phyloP scores from a whole-genome alignment of 2,888 invertebrate species.

The Pyrgus malvae region DNA sequence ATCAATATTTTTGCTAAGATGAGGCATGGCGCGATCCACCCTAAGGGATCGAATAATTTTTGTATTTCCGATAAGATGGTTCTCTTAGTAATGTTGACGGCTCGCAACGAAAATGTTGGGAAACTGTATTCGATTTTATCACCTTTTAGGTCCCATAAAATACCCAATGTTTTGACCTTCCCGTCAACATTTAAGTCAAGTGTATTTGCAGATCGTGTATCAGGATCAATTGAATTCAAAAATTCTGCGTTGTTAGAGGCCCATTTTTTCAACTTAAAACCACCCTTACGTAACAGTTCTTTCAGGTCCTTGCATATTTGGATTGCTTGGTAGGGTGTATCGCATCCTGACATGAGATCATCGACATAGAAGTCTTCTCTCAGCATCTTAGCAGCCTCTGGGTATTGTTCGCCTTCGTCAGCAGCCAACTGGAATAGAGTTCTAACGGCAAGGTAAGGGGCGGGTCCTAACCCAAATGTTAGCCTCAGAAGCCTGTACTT shows the following conservation, averaged over 20 bases:
- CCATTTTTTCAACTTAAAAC: slow-evolving; percentile 6
- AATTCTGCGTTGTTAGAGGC: slow-evolving; percentile 3
- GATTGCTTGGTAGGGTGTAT: not conserved
- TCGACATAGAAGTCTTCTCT: slow-evolving; percentile 27
- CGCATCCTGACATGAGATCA: slow-evolving; percentile 6
- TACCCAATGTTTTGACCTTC: not conserved
- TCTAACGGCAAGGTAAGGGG: slow-evolving; percentile 31
- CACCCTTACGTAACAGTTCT: not conserved
- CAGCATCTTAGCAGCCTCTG: slow-evolving; percentile 16
- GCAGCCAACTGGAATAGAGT: slow-evolving; percentile 28
- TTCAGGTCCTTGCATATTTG: not conserved
- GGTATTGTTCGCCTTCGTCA: slow-evolving; percentile 23
- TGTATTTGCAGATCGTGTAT: not conserved
- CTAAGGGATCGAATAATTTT: slow-evolving; percentile 30
- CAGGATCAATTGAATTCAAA: not conserved
- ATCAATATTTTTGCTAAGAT: slow-evolving; percentile 25
- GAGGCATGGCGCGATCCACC: slow-evolving; percentile 30
- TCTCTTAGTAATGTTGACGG: slow-evolving; percentile 17
- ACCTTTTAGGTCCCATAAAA: not conserved
- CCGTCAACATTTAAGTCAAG: slow-evolving; percentile 9
- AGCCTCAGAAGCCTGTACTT: slow-evolving; percentile 31
- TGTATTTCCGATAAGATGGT: slow-evolving; percentile 30
- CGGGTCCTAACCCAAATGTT: slow-evolving; percentile 34
- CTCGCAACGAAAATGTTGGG: not conserved
- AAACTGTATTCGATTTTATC: slow-evolving; percentile 3